Evolutionary conservation across 2,888 invertebrate species (phyloP), one percentile per base, ranked within the genome.

Genomic region (Tortrix viridana): DNA sequence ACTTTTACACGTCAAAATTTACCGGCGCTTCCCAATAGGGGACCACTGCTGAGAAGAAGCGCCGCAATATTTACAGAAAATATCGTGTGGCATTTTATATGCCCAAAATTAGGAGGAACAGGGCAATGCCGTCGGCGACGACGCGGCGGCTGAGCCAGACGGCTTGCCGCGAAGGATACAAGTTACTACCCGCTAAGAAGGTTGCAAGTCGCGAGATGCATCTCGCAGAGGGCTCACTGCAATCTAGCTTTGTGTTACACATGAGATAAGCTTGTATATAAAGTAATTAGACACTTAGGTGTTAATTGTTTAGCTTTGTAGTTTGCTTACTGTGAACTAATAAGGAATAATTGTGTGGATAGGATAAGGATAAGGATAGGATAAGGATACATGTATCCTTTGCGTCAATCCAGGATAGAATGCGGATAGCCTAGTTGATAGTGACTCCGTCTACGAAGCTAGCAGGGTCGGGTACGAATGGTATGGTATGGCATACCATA

Each of bases 101-200:
- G 61, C 66, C 70, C 68, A 53, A 65, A 66, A 66, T 68, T 18
- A 19, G 23, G 22, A 64, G 65, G 67, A 61, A 58, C 60, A 37
- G 49, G 18, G 49, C 63, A 68, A 66, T 68, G 68, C 57, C 61
- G 57, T n/a, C 63, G 72, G 71, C 71, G 71, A 58, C 72, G 67
- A 37, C 65, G 56, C 23, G 72, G 61, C 71, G 71, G 59, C 61
- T 65, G 41, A 41, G 14, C 14, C 41, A 41, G 41, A 41, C 41
- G 41, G 16, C 5, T 41, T 16, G n/a, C 32, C 32, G 3, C 3
- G 32, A 32, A 67, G 71, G 72, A 74, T 72, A 32, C 32, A 32
- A 32, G 32, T 32, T 32, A 32, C 32, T 32, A 12, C 79, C 82
- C 79, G 76, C 77, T 74, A 73, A 81, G 81, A 77, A 82, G 77